Conservation (phyloP, 2,113 vertebrate genomes). For the Irena cyanogastra region DNA sequence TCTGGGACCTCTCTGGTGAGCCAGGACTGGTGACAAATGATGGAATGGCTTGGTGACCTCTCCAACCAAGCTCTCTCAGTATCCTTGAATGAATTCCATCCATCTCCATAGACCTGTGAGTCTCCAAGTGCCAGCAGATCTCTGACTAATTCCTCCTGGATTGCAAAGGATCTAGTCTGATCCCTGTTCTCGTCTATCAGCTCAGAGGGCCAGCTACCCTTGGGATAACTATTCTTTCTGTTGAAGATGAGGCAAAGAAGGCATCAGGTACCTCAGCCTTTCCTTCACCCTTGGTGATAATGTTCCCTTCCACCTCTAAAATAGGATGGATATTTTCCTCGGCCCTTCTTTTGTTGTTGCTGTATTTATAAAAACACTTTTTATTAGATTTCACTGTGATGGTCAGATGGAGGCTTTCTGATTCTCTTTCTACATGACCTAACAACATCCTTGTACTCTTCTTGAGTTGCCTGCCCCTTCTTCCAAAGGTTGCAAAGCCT, state of each 20-base stretch:
- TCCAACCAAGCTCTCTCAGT: not conserved
- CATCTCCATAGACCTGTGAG: not conserved
- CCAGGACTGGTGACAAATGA: not conserved
- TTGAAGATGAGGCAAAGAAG: not conserved
- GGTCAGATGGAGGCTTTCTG: not conserved
- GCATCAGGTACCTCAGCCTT: not conserved
- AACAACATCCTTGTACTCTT: not conserved
- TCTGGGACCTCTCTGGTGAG: rapidly evolving
- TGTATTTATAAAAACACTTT: not conserved
- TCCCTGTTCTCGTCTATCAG: not conserved
- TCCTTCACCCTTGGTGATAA: not conserved
- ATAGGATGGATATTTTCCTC: not conserved
- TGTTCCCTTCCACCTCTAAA: not conserved
- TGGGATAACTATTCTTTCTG: not conserved
- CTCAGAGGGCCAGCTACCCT: not conserved
- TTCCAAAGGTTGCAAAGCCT: not conserved
- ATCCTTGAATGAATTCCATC: not conserved
- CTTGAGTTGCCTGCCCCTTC: not conserved
- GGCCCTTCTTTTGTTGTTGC: not conserved
- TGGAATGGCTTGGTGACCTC: not conserved
- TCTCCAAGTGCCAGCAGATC: not conserved
- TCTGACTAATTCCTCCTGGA: not conserved
- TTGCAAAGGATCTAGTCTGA: not conserved
- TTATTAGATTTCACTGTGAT: not conserved
- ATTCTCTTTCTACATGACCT: not conserved